phyloP scores from a whole-genome alignment of 2,888 invertebrate genomes.

The Pemphredon lugubris region DNA sequence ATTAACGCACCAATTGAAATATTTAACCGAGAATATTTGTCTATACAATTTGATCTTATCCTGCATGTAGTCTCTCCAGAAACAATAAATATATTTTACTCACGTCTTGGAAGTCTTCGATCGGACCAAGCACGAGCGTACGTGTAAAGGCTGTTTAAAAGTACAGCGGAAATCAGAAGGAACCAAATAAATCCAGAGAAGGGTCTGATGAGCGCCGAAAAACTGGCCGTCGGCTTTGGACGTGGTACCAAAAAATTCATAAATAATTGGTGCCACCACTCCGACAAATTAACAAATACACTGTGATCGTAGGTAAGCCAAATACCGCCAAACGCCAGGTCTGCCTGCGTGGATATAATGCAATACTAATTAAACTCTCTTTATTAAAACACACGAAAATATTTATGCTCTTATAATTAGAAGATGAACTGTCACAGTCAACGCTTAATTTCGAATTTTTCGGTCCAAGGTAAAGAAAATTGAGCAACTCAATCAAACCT shows the following conservation, averaged over 20 bases:
- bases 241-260: constrained; percentile 75
- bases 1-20: too few species aligned
- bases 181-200: constrained; percentile 70
- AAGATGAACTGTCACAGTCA: too few species aligned
- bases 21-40: too few species aligned
- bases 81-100: constrained; percentile 14
- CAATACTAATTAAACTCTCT: too few species aligned
- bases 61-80: too few species aligned
- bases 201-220: constrained; percentile 74
- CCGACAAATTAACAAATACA: constrained; percentile 63
- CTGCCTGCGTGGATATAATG: constrained; percentile 55
- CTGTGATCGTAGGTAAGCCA: constrained; percentile 68
- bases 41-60: too few species aligned
- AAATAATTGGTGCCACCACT: constrained; percentile 70
- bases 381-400: too few species aligned
- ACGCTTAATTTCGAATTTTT: too few species aligned
- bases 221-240: constrained; percentile 69
- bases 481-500: too few species aligned
- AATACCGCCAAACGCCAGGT: constrained; percentile 73
- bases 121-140: constrained; percentile 66
- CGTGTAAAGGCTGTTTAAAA: constrained; percentile 60
- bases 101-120: constrained; percentile 67
- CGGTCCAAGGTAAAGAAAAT: too few species aligned
- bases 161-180: constrained; percentile 55
- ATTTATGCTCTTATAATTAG: too few species aligned